Conservation (phyloP, 2,113 vertebrate species). For the Cyrtonyx montezumae region DNA sequence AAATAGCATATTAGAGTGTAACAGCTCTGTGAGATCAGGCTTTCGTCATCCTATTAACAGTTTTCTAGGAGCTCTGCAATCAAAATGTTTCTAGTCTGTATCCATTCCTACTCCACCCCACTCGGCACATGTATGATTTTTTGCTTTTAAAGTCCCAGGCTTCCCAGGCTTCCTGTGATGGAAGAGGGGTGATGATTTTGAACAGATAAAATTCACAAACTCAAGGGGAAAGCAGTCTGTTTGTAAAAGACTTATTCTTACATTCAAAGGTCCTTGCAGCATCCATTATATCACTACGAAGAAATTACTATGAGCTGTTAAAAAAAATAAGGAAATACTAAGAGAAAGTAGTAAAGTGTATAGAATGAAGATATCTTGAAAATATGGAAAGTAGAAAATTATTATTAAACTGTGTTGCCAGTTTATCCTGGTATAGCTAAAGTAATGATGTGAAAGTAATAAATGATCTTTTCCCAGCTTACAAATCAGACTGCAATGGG, state of each 20-base stretch:
- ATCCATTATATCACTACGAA: background rate
- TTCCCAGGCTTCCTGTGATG: background rate
- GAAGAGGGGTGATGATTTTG: background rate
- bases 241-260: background rate
- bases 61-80: constrained; percentile 52
- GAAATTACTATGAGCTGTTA: background rate
- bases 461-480: constrained; percentile 63
- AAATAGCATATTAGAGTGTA: background rate
- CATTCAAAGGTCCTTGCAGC: background rate
- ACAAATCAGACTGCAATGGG: constrained; percentile 42
- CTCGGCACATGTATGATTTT: constrained; percentile 2
- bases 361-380: background rate
- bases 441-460: constrained; percentile 57
- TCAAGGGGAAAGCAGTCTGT: background rate
- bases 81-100: background rate
- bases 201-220: constrained; percentile 6
- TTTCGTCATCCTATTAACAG: constrained; percentile 57
- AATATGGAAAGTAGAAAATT: background rate
- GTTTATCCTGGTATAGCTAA: constrained; percentile 23
- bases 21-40: constrained; percentile 27
- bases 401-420: background rate
- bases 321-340: background rate
- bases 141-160: background rate
- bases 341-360: background rate
- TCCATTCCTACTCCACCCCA: constrained; percentile 8